Evolutionary conservation across 2,797 vertebrate genomes (phyloP).

Genomic region (Taenioides sp.): DNA sequence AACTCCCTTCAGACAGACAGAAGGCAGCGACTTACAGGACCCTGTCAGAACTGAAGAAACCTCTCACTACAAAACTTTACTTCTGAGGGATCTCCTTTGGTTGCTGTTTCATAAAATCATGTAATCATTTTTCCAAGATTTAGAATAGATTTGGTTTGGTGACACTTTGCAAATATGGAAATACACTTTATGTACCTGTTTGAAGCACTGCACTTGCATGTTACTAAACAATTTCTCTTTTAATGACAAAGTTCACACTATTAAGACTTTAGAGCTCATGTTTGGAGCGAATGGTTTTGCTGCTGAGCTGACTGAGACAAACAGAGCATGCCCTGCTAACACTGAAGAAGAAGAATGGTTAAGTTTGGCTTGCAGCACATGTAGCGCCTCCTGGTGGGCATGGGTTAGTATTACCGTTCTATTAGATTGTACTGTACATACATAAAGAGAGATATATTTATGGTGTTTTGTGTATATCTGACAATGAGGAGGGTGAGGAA

Average conservation of each 20-base stretch:
- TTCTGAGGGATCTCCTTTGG: background rate
- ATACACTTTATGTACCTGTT: background rate
- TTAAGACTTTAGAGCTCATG: background rate
- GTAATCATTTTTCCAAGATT: background rate
- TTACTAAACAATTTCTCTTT: background rate
- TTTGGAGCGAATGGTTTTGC: background rate
- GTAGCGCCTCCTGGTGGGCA: conserved; percentile 3
- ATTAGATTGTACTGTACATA: background rate
- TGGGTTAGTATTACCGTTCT: background rate
- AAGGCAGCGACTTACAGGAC: too few relatives aligned
- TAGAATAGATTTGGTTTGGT: background rate
- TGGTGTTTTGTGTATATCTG: background rate
- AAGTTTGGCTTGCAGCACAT: background rate
- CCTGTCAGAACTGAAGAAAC: too few relatives aligned
- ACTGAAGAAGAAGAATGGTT: background rate
- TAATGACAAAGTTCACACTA: background rate
- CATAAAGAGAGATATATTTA: conserved; percentile 4
- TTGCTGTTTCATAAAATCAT: background rate
- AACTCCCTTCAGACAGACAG: too few relatives aligned
- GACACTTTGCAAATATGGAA: background rate
- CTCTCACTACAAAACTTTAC: too few relatives aligned
- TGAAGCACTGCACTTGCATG: background rate
- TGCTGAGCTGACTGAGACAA: background rate
- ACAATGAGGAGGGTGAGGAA: background rate
- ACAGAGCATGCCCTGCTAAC: background rate